Percentiles rank a stretch among this genome's conserved stretches.
These are phyloP conservation scores for Chloroceryle amazona DNA, from an alignment of 2,797 vertebrate genomes.

Conservation along the genomic window DNA sequence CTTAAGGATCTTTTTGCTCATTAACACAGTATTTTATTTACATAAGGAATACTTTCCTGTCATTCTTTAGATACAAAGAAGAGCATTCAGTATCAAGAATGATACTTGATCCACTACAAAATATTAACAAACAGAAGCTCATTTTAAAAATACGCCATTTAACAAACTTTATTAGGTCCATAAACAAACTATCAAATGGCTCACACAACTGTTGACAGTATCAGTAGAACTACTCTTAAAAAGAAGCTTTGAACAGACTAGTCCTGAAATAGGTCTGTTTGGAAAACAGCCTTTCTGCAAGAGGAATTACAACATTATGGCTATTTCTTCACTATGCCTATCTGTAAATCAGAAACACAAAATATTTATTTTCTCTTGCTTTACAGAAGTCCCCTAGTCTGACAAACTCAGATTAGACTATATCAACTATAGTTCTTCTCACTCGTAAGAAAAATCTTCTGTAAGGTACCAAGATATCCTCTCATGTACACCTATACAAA, in stretches of 20 bases:
- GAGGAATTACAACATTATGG: not conserved
- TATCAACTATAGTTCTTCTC: not conserved
- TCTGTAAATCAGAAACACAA: not conserved
- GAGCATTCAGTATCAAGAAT: not conserved
- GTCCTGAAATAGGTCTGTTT: not conserved
- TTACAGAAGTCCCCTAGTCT: not conserved
- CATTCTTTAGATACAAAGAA: not conserved
- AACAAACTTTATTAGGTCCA: not conserved
- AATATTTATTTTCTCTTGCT: not conserved
- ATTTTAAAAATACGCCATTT: not conserved
- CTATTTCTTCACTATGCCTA: not conserved
- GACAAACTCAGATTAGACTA: not conserved
- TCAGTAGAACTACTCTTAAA: not conserved
- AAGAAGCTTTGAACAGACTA: not conserved
- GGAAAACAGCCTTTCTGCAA: not conserved
- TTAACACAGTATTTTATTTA: not conserved
- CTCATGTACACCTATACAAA: not conserved
- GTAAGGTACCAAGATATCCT: not conserved
- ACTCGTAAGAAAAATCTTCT: not conserved
- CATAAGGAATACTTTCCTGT: not conserved
- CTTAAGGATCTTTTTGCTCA: not conserved
- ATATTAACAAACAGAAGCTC: not conserved
- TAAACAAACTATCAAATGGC: not conserved
- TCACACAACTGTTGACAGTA: not conserved
- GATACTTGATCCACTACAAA: not conserved